Evolutionary conservation across 2,888 invertebrate genomes (phyloP), one percentile per base, ranked within the genome.

Genomic region (Drosophila nigricruria): DNA sequence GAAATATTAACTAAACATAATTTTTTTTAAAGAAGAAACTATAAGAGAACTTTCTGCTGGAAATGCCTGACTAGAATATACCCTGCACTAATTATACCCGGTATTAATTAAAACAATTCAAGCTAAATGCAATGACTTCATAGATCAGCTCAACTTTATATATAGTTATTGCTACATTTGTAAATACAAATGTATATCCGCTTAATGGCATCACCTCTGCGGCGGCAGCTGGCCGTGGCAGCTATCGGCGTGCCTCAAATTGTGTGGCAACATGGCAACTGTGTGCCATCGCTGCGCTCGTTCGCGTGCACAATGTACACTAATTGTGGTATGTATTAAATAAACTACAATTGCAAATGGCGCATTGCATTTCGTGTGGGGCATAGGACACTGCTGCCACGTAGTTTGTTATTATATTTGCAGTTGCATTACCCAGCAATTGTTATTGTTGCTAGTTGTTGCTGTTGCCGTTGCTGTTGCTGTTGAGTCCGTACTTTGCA

Each of bases 311-410:
- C 66, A 79, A 79, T 81, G 73, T 50, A 77, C 78, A 85, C 89
- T 86, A 86, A 86, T 89, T 86, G 89, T 81, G 88, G 88, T 73
- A 82, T 86, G 77, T 77, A 75, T 87, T 81, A 89, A 86, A 86
- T 86, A 89, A 86, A 81, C 88, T 84, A 87, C 85, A 87, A 88
- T 84, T 84, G 84, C 87, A 83, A 84, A 84, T 84, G 84, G 86
- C 88, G 88, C 88, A 88, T 84, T 87, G 74, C 82, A 82, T 70
- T 72, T 67, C 30, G 54, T 54, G 40, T 16, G 40, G 27, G 52
- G 52, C 64, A 73, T 54, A 50, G 59, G 68, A 65, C 58, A 49
- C 27, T 68, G 76, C 27, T 68, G 76, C 57, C 79, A 68, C 75
- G 79, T 71, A 72, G 65, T 76, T 80, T 73, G 80, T 82, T 84